phyloP scores from a whole-genome alignment of 2,888 invertebrate species.

The Microplitis deprimator region DNA sequence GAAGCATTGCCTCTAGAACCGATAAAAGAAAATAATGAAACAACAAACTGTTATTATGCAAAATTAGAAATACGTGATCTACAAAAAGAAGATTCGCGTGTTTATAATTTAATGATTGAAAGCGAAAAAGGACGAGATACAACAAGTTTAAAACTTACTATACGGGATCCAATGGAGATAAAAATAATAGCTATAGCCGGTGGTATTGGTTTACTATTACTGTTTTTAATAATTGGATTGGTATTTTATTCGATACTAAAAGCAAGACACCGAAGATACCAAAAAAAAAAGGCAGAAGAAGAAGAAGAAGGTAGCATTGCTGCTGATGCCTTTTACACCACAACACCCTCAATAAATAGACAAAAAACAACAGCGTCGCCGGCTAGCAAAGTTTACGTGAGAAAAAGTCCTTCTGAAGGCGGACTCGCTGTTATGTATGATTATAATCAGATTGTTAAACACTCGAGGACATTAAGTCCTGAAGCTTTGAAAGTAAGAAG shows the following conservation, averaged over 20 bases:
- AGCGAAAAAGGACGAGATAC: conserved; percentile 87
- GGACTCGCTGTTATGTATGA: conserved; percentile 66
- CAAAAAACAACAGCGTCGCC: conserved; percentile 41
- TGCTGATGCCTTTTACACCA: conserved; percentile 66
- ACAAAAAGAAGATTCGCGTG: conserved; percentile 85
- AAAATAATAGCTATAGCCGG: conserved; percentile 65
- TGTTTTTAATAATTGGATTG: conserved; percentile 61
- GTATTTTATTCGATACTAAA: conserved; percentile 60
- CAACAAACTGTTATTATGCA: conserved; percentile 84
- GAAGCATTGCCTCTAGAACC: conserved; percentile 67
- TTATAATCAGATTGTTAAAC: conserved; percentile 66
- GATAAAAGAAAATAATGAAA: conserved; percentile 64
- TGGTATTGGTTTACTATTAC: conserved; percentile 61
- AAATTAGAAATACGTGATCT: conserved; percentile 83
- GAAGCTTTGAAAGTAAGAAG: conserved; percentile 92
- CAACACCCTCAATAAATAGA: conserved; percentile 46
- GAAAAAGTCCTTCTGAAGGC: conserved; percentile 55
- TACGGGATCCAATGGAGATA: conserved; percentile 66
- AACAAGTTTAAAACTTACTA: conserved; percentile 63
- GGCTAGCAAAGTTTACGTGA: conserved; percentile 38
- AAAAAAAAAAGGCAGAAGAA: conserved; percentile 56
- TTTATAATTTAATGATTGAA: conserved; percentile 89
- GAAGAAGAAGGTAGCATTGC: conserved; percentile 67
- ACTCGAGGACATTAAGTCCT: conserved; percentile 73
- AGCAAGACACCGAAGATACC: conserved; percentile 61